Base-by-base conservation (phyloP, 2,888 invertebrate genomes). In the Diloba caeruleocephala region DNA sequence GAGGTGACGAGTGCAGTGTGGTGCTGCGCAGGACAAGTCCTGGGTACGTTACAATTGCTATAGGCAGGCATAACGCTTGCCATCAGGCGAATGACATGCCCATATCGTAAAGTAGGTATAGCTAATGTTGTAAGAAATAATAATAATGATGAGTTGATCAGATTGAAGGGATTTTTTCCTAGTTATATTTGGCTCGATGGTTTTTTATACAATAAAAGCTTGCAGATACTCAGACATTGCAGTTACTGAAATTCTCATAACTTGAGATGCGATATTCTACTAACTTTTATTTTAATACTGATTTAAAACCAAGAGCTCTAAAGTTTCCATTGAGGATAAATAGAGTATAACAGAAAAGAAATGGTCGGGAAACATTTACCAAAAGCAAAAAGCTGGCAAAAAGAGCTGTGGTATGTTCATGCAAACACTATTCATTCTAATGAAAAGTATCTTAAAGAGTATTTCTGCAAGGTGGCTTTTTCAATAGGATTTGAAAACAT, bases 311-410 rank as follows among this genome's bases (percentile, higher is more conserved):
- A 6, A 21, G 23, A 26, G 46, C 12, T 19, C 28, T 9, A 33
- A 31, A 44, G 34, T 33, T 42, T 44, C 25, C 21, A 33, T 38
- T 29, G 21, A 46, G 29, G 33, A 60, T 42, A 59, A 59, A 61
- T 54, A 38, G 55, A 9, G 38, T 46, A 43, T 39, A 54, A 29
- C n/a, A 46, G 48, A 61, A 38, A 60, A 54, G 13, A 59, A 48
- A 61, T 28, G 32, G 38, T 4, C 3, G 42, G 29, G 8, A 31
- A 54, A 38, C 26, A 48, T 25, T 54, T 29, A 59, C 29, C 9
- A 38, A 42, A 59, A 59, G 34, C 39, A 48, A 13, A 59, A 26
- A 60, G 12, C 31, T n/a, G n/a, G 44, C 26, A 44, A 59, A 31
- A 37, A 25, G 13, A 13, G 14, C n/a, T 3, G 5, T 12, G 41